Evolutionary conservation across 2,888 invertebrate species (phyloP), one percentile per base, ranked within the genome.

Genomic region (Leptogaster cylindrica): DNA sequence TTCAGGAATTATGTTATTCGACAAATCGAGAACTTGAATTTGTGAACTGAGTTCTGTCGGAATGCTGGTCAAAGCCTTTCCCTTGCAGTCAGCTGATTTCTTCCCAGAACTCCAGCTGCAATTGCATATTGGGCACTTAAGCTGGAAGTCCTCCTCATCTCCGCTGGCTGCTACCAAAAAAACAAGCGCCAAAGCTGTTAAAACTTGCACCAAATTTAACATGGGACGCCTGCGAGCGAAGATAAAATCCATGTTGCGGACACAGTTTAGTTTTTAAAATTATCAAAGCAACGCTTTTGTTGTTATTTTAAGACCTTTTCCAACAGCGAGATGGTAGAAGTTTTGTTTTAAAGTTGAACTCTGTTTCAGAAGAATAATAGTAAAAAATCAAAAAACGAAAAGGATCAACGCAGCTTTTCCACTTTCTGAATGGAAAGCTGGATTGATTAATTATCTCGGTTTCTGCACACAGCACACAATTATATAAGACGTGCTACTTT

Each of bases 81-180:
- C 83, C 31, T 86, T 86, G 78, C 95, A 95, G 73, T 92, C 90
- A 1, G 93, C 94, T 18, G 88, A 88, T 77, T 90, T 92, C 78
- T 89, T 92, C 4, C 94, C 93, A 68, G 89, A 88, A 25, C 88
- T 88, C 94, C 95, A 95, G 71, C 89, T 88, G 78, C 95, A 95
- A 75, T 88, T 87, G 82, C 95, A 95, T 31, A 71, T 71, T 63
- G 77, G 74, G 70, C 81, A 81, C 55, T 74, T 77, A 67, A 78
- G 77, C 73, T 77, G 74, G 78, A 79, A 81, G 66, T 81, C 79
- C 16, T 41, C 18, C 5, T 76, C 73, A 46, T 77, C 76, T 3
- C 73, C 76, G 31, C 41, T 51, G 2, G 23, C 52, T 2, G 44
- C 28, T 7, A 44, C 41, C 41, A 65, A 14, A 41, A 28, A 41